Evolutionary conservation across 2,797 vertebrate species (phyloP), one percentile per base, ranked within the genome.

Genomic region (Parauchenoglanis ngamensis): DNA sequence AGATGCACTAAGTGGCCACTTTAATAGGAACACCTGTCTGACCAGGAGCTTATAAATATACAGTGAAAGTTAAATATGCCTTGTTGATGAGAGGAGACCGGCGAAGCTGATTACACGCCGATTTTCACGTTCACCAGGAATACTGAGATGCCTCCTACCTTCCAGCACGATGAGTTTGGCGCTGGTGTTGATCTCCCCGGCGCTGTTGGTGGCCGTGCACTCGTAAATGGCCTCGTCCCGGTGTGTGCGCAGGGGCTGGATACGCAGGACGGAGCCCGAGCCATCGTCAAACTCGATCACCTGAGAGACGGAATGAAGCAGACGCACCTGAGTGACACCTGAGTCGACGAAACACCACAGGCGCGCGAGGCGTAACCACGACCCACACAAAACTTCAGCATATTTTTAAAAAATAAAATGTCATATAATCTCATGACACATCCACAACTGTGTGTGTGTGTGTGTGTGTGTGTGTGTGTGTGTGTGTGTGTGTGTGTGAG

Each of bases 141-240:
- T 28, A 68, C 4, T 2, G 65, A 52, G 28, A 67, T 11, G 10
- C 44, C 25, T 85, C 25, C 44, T 96, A 99, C 98, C 98, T 97
- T 98, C 98, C 52, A 99, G 95, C 85, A 99, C 98, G 1, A 97
- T 98, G 83, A 99, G 96, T 92, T 99, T 99, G 96, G 98, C 98
- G 89, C 97, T 99, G 0, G 97, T 98, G 96, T 97, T 98, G 95
- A 99, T 99, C 91, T 99, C 97, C 2, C 97, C 98, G 68, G 94
- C 93, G 2, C 96, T 98, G 85, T 98, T 99, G 91, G 97, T 95
- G 91, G 98, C 97, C 17, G 98, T 98, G 92, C 98, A 99, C 92
- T 99, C 98, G 5, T 99, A 99, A 93, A 99, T 98, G 59, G 98
- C 98, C 93, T 99, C 98, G 12, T 99, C 98, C 83, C 98, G 96